A percentile compares a stretch with the other conserved stretches of the same genome.
phyloP scores from a whole-genome alignment of 2,113 vertebrate genomes.

The Lophochroa leadbeateri region DNA sequence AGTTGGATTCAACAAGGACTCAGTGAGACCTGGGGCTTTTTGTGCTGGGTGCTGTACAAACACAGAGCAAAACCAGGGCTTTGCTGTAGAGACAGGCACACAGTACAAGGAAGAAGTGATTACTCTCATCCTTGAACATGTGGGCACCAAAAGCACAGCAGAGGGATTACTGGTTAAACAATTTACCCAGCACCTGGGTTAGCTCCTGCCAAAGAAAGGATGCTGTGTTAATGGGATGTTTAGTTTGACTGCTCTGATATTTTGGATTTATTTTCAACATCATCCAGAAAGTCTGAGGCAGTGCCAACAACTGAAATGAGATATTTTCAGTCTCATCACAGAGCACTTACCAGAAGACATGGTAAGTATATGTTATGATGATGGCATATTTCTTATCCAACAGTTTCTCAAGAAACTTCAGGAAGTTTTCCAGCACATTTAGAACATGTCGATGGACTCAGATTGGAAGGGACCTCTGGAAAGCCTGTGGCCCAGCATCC shows the following conservation, averaged over 20 bases:
- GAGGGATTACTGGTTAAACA: not conserved
- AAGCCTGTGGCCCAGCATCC: rapidly evolving
- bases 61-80: not conserved
- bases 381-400: not conserved
- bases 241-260: not conserved
- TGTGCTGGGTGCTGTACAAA: not conserved
- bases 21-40: not conserved
- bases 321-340: not conserved
- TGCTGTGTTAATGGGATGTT: not conserved
- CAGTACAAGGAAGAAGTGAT: not conserved
- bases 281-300: not conserved
- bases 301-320: not conserved
- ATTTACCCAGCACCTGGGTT: not conserved
- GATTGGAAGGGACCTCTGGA: not conserved
- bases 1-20: not conserved
- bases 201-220: not conserved
- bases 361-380: not conserved
- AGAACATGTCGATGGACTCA: not conserved
- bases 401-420: not conserved
- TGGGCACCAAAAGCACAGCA: not conserved
- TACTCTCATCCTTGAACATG: not conserved
- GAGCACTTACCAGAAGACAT: not conserved
- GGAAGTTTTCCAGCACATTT: not conserved
- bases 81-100: not conserved
- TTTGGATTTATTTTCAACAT: slow-evolving; percentile 1